Evolutionary conservation across 2,113 vertebrate genomes (phyloP).

Genomic region (Anhinga anhinga): DNA sequence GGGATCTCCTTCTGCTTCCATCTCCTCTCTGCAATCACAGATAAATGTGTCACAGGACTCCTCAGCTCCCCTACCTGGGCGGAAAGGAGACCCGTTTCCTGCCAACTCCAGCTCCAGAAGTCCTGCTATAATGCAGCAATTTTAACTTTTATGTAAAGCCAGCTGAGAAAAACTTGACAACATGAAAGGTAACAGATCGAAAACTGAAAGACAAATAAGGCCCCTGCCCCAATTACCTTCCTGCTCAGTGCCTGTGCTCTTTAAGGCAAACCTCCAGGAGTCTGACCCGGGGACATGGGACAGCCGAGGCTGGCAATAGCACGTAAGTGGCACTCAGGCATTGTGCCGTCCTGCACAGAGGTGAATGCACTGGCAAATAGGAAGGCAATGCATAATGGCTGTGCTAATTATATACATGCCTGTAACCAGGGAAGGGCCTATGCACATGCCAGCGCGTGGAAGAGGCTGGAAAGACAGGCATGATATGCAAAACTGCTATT

Average conservation of each 20-base stretch:
- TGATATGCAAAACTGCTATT: not conserved
- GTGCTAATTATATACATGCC: conserved; percentile 16
- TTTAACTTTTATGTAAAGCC: not conserved
- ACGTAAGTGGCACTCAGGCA: not conserved
- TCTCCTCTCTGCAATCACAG: not conserved
- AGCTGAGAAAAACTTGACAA: not conserved
- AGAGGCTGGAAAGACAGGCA: not conserved
- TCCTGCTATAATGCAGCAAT: not conserved
- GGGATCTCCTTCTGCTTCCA: not conserved
- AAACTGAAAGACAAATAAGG: not conserved
- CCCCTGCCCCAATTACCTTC: not conserved
- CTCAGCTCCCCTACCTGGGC: not conserved
- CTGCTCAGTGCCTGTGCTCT: not conserved
- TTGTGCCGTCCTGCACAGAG: not conserved
- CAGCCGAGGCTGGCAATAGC: not conserved
- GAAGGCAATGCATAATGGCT: not conserved
- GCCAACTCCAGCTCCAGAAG: not conserved
- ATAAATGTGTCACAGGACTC: not conserved
- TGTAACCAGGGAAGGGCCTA: not conserved
- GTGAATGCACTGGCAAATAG: not conserved
- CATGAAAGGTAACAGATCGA: accelerated
- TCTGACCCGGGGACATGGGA: not conserved
- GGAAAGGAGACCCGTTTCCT: not conserved
- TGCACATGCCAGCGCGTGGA: not conserved
- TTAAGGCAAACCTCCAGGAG: not conserved